Base-by-base conservation (phyloP, 2,888 invertebrate genomes). In the Ernsta delagoae region DNA sequence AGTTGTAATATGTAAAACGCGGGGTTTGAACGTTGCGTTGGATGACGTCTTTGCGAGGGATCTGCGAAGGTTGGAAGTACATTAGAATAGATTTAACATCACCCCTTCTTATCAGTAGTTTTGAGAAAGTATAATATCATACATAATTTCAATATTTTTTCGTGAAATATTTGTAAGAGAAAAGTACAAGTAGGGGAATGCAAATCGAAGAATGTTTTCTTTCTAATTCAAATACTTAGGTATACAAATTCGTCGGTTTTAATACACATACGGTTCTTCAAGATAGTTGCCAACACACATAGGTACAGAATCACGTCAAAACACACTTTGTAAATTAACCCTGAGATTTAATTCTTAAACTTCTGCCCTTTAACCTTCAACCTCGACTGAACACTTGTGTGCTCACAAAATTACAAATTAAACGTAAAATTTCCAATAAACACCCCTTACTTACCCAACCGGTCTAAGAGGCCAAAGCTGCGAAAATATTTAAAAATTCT, bases 381-480 rank as follows among this genome's bases (percentile, higher is more conserved):
- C 45, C 3, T 84, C 78, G 83, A 86, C 81, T 83, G 81, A 84
- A 84, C 80, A 83, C 91, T 83, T 89, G 90, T 86, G 91, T 84
- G 80, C 78, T 78, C 74, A 82, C 79, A 79, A 85, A 88, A 87
- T 90, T 82, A 85, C 87, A 92, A 93, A 92, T 93, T 89, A 90
- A 86, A 86, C 90, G 92, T 90, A 87, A 93, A 92, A 91, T 90
- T 90, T 88, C 81, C 86, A 84, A 90, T 89, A 86, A 84, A 73
- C 74, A 80, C 81, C 85, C 85, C 81, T 75, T 68, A 70, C 63
- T 65, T 34, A 41, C 11, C 53, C 71, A 86, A 91, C 93, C 88
- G 86, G 92, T 90, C 74, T 78, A 7, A 11, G 67, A 70, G 75
- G 75, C 74, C 83, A 85, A 90, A 92, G 90, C 92, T 92, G 92